Percentiles rank a stretch among this genome's conserved stretches.
phyloP scores from a whole-genome alignment of 2,888 invertebrate genomes.

The Auanema freiburgensis region DNA sequence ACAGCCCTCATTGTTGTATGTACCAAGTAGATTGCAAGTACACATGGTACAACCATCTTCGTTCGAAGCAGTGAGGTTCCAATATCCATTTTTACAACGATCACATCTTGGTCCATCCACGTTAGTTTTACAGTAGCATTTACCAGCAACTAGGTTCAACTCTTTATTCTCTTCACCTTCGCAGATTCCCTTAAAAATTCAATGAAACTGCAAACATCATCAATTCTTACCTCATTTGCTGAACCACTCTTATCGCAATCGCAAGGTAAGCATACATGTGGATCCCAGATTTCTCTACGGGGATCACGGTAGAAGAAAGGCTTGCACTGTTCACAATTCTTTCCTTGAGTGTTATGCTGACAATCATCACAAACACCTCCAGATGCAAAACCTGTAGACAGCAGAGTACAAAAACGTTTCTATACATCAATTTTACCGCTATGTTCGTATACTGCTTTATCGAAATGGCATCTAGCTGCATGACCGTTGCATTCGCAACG shows the following conservation, averaged over 20 bases:
- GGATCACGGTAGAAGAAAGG: conserved; percentile 90
- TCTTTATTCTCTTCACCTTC: conserved; percentile 83
- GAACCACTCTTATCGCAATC: conserved; percentile 87
- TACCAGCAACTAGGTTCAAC: conserved; percentile 81
- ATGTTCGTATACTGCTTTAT: conserved; percentile 85
- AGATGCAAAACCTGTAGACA: conserved; percentile 71
- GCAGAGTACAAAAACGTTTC: background rate
- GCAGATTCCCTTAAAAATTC: conserved; percentile 82
- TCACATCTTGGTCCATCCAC: conserved; percentile 77
- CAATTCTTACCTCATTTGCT: conserved; percentile 73
- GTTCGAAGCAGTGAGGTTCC: conserved; percentile 69
- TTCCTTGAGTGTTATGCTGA: conserved; percentile 91
- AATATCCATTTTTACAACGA: conserved; percentile 87
- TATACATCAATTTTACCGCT: conserved; percentile 73
- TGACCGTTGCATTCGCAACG: conserved; percentile 61
- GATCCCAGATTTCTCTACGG: conserved; percentile 79
- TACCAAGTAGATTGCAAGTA: conserved; percentile 76
- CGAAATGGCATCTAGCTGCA: conserved; percentile 80
- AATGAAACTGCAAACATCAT: conserved; percentile 64
- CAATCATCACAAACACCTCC: conserved; percentile 98
- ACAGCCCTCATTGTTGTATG: conserved; percentile 74
- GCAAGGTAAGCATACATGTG: conserved; percentile 86
- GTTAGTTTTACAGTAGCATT: conserved; percentile 88
- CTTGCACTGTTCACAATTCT: conserved; percentile 93
- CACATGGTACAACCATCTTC: conserved; percentile 71